Conservation (phyloP, 2,113 vertebrate genomes). For the Ceyx margarethae region DNA sequence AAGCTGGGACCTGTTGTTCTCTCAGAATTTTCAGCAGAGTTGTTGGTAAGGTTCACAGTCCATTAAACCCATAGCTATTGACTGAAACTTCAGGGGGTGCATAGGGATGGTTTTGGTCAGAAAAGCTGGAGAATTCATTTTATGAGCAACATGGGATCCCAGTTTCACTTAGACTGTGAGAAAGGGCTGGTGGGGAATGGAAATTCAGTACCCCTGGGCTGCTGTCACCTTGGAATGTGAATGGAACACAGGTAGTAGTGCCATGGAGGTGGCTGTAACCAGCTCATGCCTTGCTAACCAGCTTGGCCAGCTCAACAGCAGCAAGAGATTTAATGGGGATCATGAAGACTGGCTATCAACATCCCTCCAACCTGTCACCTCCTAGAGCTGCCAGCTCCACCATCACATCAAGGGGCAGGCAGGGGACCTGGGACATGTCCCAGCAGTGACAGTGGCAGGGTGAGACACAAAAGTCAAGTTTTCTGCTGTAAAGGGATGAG, state of each 20-base stretch:
- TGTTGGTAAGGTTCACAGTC: not conserved
- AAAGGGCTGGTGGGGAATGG: not conserved
- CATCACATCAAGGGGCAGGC: not conserved
- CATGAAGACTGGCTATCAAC: not conserved
- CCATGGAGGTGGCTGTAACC: not conserved
- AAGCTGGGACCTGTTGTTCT: not conserved
- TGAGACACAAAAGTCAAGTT: rapidly evolving
- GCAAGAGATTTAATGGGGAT: not conserved
- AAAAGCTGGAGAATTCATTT: not conserved
- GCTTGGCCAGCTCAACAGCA: not conserved
- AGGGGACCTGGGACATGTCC: not conserved
- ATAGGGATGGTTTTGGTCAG: not conserved
- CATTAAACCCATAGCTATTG: not conserved
- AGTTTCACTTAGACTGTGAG: not conserved
- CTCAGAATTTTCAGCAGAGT: not conserved
- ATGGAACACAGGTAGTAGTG: not conserved
- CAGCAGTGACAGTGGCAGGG: rapidly evolving
- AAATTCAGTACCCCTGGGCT: not conserved
- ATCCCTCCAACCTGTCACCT: not conserved
- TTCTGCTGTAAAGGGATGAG: not conserved
- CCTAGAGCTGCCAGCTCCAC: not conserved
- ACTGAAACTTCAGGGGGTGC: not conserved
- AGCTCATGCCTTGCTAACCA: not conserved
- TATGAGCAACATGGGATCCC: not conserved
- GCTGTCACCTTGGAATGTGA: not conserved